Evolutionary conservation across 2,888 invertebrate species (phyloP).

Genomic region (Orthosia cruda): DNA sequence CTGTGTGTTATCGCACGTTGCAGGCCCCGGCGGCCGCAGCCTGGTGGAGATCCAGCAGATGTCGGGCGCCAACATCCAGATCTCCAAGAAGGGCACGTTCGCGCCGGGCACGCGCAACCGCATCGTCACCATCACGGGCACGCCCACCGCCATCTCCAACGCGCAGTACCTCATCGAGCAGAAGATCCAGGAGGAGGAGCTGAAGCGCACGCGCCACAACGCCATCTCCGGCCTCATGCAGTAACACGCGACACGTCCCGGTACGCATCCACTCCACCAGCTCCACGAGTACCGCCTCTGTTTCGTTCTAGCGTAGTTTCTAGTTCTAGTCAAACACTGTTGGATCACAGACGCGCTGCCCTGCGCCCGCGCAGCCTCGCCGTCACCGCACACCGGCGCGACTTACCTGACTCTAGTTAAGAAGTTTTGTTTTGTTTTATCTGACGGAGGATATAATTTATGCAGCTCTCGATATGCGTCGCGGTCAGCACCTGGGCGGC

Average conservation of each 20-base stretch:
- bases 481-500: conserved; percentile 51
- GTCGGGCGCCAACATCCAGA: conserved; percentile 99
- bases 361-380: conserved; percentile 37
- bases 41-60: conserved; percentile 99
- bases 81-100: conserved; percentile 99
- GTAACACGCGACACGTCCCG: conserved; percentile 82
- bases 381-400: conserved; percentile 70
- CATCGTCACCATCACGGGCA: conserved; percentile 98
- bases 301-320: conserved; percentile 69
- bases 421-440: conserved; percentile 80
- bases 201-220: conserved; percentile 98
- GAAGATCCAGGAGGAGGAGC: conserved; percentile 98
- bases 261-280: neutral
- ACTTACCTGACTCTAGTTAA: conserved; percentile 86
- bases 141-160: conserved; percentile 96
- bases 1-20: neutral
- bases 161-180: conserved; percentile 99
- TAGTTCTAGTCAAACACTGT: conserved; percentile 77
- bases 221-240: conserved; percentile 94
- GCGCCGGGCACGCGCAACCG: conserved; percentile 99
- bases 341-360: conserved; percentile 66
- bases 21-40: conserved; percentile 98
- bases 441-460: conserved; percentile 77
- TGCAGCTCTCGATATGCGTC: conserved; percentile 81
- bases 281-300: conserved; percentile 39